Evolutionary conservation across 2,888 invertebrate species (phyloP), one percentile per base, ranked within the genome.

Genomic region (Xestia rhomboidea): DNA sequence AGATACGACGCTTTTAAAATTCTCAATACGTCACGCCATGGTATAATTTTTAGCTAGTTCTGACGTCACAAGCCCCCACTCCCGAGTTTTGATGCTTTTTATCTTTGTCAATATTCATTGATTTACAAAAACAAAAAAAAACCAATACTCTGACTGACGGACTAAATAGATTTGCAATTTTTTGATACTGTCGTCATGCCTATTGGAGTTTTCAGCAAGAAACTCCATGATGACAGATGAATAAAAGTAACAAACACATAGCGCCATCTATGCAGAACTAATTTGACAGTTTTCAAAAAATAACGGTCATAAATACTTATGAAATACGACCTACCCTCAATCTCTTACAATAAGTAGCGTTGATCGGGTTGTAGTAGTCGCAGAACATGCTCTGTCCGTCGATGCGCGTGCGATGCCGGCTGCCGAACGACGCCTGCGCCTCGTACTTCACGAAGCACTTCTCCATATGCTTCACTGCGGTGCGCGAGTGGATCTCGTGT

Each of bases 381-480:
- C 99, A 99, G 95, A 99, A 99, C 98, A 99, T 99, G 89, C 99
- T 99, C 95, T 99, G 99, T 0, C 97, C 97, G 94, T 99, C 99
- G 89, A 99, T 99, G 76, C 99, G 97, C 0, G 99, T 99, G 93
- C 99, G 98, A 91, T 99, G 99, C 66, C 99, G 98, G 41, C 99
- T 99, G 21, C 99, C 99, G 94, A 99, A 99, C 0, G 99, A 99
- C 2, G 99, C 99, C 95, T 99, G 99, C 68, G 99, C 99, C 94
- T 99, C 99, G 94, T 99, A 99, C 97, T 99, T 99, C 87, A 99
- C 98, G 94, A 99, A 99, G 94, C 99, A 99, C 93, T 99, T 99
- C 95, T 99, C 99, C 99, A 99, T 99, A 92, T 99, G 99, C 90
- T 99, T 98, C 34, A 99, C 98, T 0, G 99, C 99, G 0, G 98